Evolutionary conservation across 2,113 vertebrate genomes (phyloP).

Genomic region (Chaetodon trifascialis): DNA sequence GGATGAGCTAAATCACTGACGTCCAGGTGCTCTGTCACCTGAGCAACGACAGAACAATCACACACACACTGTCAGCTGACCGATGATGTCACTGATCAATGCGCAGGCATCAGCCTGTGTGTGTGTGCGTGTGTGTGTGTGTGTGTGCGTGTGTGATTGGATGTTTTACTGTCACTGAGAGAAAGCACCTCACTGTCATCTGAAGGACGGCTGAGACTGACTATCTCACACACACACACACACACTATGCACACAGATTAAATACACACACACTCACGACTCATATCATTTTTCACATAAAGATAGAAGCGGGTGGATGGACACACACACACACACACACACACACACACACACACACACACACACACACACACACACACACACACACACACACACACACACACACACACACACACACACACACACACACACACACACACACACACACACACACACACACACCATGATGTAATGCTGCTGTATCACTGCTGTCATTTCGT

Average conservation of each 20-base stretch:
- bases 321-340: slow-evolving; percentile 14
- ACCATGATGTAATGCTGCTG: slow-evolving; percentile 39
- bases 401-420: too few relatives aligned
- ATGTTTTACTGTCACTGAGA: slow-evolving; percentile 31
- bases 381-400: slow-evolving; percentile 9
- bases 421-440: too few relatives aligned
- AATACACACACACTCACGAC: neutral
- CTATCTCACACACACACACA: slow-evolving; percentile 7
- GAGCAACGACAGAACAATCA: neutral
- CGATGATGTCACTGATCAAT: slow-evolving; percentile 35
- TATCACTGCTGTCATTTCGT: slow-evolving; percentile 17
- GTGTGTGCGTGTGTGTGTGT: neutral
- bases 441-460: slow-evolving; percentile 10
- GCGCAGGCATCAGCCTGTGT: neutral
- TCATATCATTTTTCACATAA: slow-evolving; percentile 10
- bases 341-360: slow-evolving; percentile 18
- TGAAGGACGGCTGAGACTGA: slow-evolving; percentile 16
- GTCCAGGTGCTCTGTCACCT: slow-evolving; percentile 10
- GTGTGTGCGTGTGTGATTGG: slow-evolving; percentile 13
- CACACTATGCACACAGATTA: neutral
- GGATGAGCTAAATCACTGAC: neutral
- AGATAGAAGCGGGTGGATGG: neutral
- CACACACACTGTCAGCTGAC: slow-evolving; percentile 20
- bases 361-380: slow-evolving; percentile 13
- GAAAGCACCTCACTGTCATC: slow-evolving; percentile 19